A percentile compares a stretch with the other conserved stretches of the same genome.
Evolutionary conservation across 1,140 invertebrate species (phyloP).

Genomic region (Hyles vespertilio): DNA sequence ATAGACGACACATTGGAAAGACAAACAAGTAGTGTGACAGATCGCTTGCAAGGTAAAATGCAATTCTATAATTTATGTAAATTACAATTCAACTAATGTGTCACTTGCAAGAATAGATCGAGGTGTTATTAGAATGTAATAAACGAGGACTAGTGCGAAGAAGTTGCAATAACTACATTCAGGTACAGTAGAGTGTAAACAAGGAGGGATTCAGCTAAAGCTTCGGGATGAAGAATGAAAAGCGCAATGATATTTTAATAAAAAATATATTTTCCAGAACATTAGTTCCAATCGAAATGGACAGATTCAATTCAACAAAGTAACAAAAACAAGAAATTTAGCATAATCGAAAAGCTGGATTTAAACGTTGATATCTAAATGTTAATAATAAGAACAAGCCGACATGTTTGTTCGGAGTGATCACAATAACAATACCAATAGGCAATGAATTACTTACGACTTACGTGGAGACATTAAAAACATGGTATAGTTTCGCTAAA

Average conservation of each 20-base stretch:
- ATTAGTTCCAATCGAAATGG: conserved; percentile 62
- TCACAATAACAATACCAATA: conserved; percentile 29
- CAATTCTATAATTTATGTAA: too few species aligned
- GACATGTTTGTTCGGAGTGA: conserved; percentile 31
- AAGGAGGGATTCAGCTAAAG: conserved; percentile 37
- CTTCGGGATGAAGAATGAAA: conserved; percentile 61
- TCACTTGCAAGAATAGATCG: too few species aligned
- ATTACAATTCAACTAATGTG: too few species aligned
- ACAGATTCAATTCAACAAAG: conserved; percentile 55
- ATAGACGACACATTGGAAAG: too few species aligned
- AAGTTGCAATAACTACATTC: too few species aligned
- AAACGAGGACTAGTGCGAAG: too few species aligned
- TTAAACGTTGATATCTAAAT: conserved; percentile 46
- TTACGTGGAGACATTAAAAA: conserved; percentile 3
- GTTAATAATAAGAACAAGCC: conserved; percentile 28
- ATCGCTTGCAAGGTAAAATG: too few species aligned
- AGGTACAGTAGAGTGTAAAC: conserved; percentile 10
- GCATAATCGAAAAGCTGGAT: conserved; percentile 54
- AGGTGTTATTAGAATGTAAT: too few species aligned
- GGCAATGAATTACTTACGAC: conserved; percentile 17
- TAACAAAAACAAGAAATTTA: conserved; percentile 36
- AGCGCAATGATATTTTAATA: conserved; percentile 63
- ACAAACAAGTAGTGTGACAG: too few species aligned
- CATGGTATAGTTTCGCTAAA: conserved; percentile 5
- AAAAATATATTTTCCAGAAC: conserved; percentile 68